These are phyloP conservation scores for Dendropsophus ebraccatus DNA, from an alignment of 2,113 vertebrate genomes.

Conservation along the genomic window DNA sequence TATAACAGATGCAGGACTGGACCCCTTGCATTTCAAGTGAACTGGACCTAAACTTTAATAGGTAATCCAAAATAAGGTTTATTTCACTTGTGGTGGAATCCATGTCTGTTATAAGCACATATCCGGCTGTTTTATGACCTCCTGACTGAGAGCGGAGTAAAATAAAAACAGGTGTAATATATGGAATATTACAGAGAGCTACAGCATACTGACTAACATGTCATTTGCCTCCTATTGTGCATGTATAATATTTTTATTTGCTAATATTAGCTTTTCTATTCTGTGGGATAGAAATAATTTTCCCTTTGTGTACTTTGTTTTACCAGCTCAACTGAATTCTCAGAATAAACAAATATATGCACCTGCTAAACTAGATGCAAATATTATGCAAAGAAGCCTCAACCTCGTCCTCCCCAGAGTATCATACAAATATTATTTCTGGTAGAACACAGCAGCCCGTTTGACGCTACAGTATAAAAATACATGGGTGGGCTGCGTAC, in stretches of 20 bases:
- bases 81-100: too few relatives aligned
- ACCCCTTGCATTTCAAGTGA: too few relatives aligned
- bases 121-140: too few relatives aligned
- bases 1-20: too few relatives aligned
- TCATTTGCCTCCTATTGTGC: background rate
- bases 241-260: background rate
- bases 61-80: too few relatives aligned
- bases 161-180: background rate
- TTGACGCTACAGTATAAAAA: background rate
- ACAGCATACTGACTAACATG: background rate
- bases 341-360: constrained; percentile 7
- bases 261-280: background rate
- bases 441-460: background rate
- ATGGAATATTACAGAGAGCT: background rate
- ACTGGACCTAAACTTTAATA: too few relatives aligned
- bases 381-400: background rate
- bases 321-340: background rate
- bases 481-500: constrained; percentile 16
- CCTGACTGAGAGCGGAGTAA: background rate
- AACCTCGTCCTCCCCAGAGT: background rate
- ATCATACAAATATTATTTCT: background rate
- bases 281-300: background rate
- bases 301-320: background rate
- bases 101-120: too few relatives aligned
- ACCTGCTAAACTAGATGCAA: constrained; percentile 18